A percentile compares a stretch with the other conserved stretches of the same genome.
phyloP scores from a whole-genome alignment of 2,797 vertebrate species.

The Microctenopoma steveboyesi region DNA sequence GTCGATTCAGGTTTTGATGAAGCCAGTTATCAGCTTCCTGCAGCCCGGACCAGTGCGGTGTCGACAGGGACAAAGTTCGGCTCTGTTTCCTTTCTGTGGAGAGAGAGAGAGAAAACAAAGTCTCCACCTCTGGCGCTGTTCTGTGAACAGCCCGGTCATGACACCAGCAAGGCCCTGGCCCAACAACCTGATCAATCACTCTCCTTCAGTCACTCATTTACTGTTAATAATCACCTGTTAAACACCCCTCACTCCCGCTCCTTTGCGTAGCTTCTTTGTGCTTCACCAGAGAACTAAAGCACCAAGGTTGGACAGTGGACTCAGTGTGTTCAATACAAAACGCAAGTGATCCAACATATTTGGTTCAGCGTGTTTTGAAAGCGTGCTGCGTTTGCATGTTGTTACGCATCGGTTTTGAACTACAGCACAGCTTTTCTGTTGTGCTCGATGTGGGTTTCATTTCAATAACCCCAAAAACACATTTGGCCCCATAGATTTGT shows the following conservation, averaged over 20 bases:
- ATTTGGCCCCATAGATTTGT: not conserved
- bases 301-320: not conserved
- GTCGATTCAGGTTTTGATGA: slow-evolving; percentile 78
- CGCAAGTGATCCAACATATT: not conserved
- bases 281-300: not conserved
- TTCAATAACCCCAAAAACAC: not conserved
- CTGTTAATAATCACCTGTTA: not conserved
- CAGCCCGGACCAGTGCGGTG: slow-evolving; percentile 61
- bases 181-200: slow-evolving; percentile 11
- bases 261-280: not conserved
- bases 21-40: slow-evolving; percentile 78
- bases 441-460: not conserved
- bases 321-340: not conserved
- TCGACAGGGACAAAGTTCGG: slow-evolving; percentile 74
- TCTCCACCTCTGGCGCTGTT: slow-evolving; percentile 52
- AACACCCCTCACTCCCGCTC: not conserved
- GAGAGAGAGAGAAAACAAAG: slow-evolving; percentile 46
- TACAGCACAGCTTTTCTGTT: not conserved
- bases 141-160: slow-evolving; percentile 27
- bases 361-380: not conserved
- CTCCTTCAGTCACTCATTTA: slow-evolving; percentile 16
- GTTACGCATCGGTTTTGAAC: not conserved
- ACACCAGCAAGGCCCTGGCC: slow-evolving; percentile 16
- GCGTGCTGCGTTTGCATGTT: not conserved
- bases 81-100: slow-evolving; percentile 65